Conservation (phyloP, 2,888 invertebrate genomes). For the Drepanosiphum platanoidis region DNA sequence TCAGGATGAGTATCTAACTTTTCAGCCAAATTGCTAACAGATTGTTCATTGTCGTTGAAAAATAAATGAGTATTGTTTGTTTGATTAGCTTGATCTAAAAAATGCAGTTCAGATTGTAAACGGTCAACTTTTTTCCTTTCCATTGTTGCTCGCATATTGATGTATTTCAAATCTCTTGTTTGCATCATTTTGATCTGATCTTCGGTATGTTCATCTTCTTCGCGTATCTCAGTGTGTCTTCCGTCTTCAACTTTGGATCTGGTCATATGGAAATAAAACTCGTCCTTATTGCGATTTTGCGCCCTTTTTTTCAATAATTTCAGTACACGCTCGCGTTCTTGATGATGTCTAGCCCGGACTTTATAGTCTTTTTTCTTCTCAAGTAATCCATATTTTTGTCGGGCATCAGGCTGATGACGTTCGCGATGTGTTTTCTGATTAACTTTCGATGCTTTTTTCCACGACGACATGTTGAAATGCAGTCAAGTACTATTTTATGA, state of each 20-base stretch:
- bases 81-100: conserved; percentile 78
- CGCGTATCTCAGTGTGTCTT: conserved; percentile 70
- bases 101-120: conserved; percentile 81
- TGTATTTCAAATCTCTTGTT: conserved; percentile 87
- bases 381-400: conserved; percentile 81
- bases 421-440: conserved; percentile 86
- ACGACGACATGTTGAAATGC: conserved; percentile 96
- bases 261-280: conserved; percentile 98
- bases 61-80: conserved; percentile 81
- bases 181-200: conserved; percentile 90
- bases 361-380: conserved; percentile 92
- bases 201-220: conserved; percentile 76
- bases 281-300: conserved; percentile 94
- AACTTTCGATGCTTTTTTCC: conserved; percentile 87
- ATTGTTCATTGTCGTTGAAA: conserved; percentile 78
- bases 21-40: conserved; percentile 76
- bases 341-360: conserved; percentile 79
- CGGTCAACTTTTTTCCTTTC: conserved; percentile 82
- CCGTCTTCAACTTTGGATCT: conserved; percentile 79
- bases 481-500: too few species aligned
- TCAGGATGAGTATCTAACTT: conserved; percentile 80
- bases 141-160: conserved; percentile 84
- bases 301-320: conserved; percentile 85
- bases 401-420: conserved; percentile 82
- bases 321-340: conserved; percentile 84